Conservation (phyloP, 92 coral and sea anemone genomes). For the Zoanthus gigantus region DNA sequence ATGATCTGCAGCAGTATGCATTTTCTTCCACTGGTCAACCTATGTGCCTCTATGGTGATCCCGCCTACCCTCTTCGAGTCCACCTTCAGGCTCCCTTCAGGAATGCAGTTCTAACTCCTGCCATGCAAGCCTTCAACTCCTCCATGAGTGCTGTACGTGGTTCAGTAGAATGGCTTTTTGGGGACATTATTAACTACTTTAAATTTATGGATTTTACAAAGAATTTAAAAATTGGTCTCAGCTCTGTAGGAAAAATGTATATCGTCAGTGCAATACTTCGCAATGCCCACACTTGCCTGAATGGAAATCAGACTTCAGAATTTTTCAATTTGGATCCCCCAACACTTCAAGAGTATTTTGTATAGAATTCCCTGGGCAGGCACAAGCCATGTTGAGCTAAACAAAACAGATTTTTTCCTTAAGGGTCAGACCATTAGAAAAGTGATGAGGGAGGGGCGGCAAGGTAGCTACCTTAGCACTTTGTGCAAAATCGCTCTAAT, state of each 20-base stretch:
- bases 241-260: constrained; percentile 2
- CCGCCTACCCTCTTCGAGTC: background rate
- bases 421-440: constrained; percentile 17
- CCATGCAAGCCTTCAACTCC: constrained; percentile 9
- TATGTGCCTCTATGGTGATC: background rate
- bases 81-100: constrained; percentile 13
- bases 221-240: constrained; percentile 42
- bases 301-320: constrained; percentile 40
- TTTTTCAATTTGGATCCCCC: constrained; percentile 33
- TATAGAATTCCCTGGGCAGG: constrained; percentile 19
- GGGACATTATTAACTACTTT: background rate
- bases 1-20: constrained; percentile 3
- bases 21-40: constrained; percentile 8
- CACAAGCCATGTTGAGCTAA: constrained; percentile 19
- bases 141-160: background rate
- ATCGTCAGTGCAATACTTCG: constrained; percentile 19
- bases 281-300: constrained; percentile 41
- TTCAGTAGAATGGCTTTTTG: background rate
- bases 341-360: constrained; percentile 39
- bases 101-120: constrained; percentile 13
- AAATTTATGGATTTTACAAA: constrained; percentile 32
- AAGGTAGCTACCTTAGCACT: no score
- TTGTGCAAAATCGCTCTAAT: no score
- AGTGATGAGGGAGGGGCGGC: background rate
- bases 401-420: constrained; percentile 4